Evolutionary conservation across 2,113 vertebrate species (phyloP).

Genomic region (Microcebus tavaratra): DNA sequence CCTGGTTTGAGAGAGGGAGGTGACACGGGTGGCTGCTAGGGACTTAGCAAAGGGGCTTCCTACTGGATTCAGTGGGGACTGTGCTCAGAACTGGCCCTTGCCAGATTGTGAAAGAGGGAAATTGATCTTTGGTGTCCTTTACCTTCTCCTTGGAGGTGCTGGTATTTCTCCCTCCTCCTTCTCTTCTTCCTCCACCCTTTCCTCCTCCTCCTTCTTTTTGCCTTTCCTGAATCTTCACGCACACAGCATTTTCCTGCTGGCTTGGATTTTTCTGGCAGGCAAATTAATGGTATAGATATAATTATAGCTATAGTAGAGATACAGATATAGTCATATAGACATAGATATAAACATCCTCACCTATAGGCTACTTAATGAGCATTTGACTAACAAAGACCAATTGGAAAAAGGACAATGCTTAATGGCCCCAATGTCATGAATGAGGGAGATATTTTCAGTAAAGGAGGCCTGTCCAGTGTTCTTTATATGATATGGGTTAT

Average conservation of each 20-base stretch:
- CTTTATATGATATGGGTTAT: not conserved
- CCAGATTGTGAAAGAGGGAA: not conserved
- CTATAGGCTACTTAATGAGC: not conserved
- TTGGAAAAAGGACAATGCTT: not conserved
- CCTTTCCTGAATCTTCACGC: not conserved
- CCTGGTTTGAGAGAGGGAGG: not conserved
- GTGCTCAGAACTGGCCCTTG: not conserved
- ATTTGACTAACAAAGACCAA: not conserved
- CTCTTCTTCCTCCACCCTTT: not conserved
- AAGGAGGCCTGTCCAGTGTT: not conserved
- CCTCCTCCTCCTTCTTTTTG: not conserved
- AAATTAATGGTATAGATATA: not conserved
- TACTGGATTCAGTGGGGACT: not conserved
- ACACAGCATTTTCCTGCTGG: not conserved
- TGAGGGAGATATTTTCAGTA: not conserved
- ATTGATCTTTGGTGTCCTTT: not conserved
- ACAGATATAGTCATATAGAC: not conserved
- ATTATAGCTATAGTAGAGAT: not conserved
- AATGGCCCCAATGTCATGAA: not conserved
- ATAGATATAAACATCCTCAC: not conserved
- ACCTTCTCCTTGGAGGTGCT: not conserved
- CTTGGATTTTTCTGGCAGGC: constrained; percentile 43
- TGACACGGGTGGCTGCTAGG: not conserved
- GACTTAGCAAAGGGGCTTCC: not conserved
- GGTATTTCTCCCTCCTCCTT: not conserved